phyloP scores from a whole-genome alignment of 2,888 invertebrate species.

The Schizaphis graminum region DNA sequence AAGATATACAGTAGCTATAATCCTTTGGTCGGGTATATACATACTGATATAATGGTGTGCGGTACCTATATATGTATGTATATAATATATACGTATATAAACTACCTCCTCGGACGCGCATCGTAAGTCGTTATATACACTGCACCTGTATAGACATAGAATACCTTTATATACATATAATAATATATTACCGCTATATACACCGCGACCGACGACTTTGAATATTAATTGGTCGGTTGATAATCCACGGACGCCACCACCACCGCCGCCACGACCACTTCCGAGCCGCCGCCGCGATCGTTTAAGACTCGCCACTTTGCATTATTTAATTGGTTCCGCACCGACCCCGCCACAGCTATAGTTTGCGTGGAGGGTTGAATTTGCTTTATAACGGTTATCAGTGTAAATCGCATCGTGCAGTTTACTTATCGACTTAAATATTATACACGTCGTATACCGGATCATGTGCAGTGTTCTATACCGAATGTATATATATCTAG shows the following conservation, averaged over 20 bases:
- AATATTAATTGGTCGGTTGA: constrained; percentile 61
- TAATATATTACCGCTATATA: not conserved
- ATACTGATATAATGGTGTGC: not conserved
- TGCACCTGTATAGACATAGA: not conserved
- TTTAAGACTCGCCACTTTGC: constrained; percentile 65
- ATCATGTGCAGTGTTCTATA: not conserved
- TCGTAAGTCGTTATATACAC: constrained; percentile 12
- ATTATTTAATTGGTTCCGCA: constrained; percentile 63
- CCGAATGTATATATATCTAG: not conserved
- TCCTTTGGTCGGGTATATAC: constrained; percentile 21
- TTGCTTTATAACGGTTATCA: constrained; percentile 47
- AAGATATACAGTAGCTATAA: constrained; percentile 52
- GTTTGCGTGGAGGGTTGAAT: not conserved
- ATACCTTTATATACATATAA: not conserved
- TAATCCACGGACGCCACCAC: constrained; percentile 36
- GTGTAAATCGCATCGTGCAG: constrained; percentile 10
- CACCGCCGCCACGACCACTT: constrained; percentile 35
- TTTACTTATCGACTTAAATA: constrained; percentile 14
- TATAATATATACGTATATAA: not conserved
- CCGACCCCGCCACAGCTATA: no score
- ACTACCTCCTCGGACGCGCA: not conserved
- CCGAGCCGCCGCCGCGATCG: constrained; percentile 48
- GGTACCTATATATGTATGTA: not conserved
- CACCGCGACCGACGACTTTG: constrained; percentile 47
- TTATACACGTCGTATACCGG: not conserved